Percentiles rank a stretch among this genome's conserved stretches.
Evolutionary conservation across 2,797 vertebrate genomes (phyloP).

Genomic region (Lutjanus campechanus): DNA sequence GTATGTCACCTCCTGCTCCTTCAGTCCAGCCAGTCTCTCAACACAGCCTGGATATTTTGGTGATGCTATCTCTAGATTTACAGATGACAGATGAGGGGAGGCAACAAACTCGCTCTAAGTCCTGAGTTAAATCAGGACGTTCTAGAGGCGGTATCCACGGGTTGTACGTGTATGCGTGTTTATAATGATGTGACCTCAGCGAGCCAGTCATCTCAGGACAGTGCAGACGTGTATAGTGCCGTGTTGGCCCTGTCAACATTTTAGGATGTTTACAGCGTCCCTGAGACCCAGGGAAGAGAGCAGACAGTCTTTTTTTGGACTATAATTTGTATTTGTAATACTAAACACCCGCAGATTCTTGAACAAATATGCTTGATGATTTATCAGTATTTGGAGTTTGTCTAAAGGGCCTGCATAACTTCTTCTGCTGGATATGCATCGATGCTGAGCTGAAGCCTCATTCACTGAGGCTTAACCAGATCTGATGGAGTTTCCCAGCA

Average conservation of each 20-base stretch:
- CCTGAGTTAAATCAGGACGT: conserved; percentile 9
- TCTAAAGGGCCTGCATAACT: conserved; percentile 43
- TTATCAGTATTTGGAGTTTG: conserved; percentile 45
- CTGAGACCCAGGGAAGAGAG: conserved; percentile 18
- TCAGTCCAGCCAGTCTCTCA: neutral
- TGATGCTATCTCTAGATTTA: neutral
- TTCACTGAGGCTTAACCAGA: conserved; percentile 42
- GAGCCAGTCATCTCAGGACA: conserved; percentile 70
- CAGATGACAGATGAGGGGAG: conserved; percentile 12
- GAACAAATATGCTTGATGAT: conserved; percentile 45
- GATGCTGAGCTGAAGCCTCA: conserved; percentile 38
- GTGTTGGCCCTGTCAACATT: conserved; percentile 14
- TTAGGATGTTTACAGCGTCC: conserved; percentile 28
- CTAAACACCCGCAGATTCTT: conserved; percentile 33
- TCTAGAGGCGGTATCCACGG: conserved; percentile 19
- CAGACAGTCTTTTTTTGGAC: conserved; percentile 26
- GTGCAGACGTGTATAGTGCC: conserved; percentile 26
- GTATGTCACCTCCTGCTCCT: conserved; percentile 77
- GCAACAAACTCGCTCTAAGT: conserved; percentile 7
- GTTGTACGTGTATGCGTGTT: conserved; percentile 31
- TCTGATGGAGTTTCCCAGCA: conserved; percentile 53
- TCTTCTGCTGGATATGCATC: conserved; percentile 26
- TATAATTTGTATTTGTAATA: conserved; percentile 33
- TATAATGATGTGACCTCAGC: conserved; percentile 43
- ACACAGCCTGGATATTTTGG: neutral